Evolutionary conservation across 2,888 invertebrate species (phyloP).

Genomic region (Patella ulyssiponensis): DNA sequence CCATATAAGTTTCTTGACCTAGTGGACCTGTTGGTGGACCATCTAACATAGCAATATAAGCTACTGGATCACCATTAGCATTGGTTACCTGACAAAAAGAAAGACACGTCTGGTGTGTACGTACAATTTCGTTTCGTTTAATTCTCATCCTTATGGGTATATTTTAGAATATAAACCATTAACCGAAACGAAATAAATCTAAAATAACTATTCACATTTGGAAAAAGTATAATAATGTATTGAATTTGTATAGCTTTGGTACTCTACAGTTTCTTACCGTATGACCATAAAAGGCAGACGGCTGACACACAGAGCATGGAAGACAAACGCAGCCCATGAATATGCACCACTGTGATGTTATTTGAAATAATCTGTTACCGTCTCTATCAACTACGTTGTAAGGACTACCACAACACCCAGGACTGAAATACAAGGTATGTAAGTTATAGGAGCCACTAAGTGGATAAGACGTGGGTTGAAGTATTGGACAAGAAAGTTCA

Average conservation of each 20-base stretch:
- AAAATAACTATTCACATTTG: no score
- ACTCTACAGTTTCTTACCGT: neutral
- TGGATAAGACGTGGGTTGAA: no score
- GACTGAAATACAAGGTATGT: neutral
- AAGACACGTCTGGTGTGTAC: neutral
- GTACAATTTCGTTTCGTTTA: neutral
- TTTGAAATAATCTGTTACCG: neutral
- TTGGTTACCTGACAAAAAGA: neutral
- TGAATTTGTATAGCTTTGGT: no score
- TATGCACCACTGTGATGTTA: conserved; percentile 4
- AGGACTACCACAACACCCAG: neutral
- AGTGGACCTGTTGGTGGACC: conserved; percentile 2
- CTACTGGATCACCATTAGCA: neutral
- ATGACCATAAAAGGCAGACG: neutral
- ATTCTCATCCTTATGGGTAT: no score
- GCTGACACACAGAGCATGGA: neutral
- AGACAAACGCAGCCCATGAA: conserved; percentile 8
- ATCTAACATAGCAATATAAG: conserved; percentile 8
- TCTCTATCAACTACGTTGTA: neutral
- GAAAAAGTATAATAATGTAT: no score
- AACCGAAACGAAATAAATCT: no score
- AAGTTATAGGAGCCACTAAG: no score
- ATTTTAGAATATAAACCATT: no score
- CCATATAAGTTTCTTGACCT: neutral
- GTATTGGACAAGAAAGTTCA: no score